phyloP scores from a whole-genome alignment of 2,797 vertebrate genomes.

The Danionella dracula region DNA sequence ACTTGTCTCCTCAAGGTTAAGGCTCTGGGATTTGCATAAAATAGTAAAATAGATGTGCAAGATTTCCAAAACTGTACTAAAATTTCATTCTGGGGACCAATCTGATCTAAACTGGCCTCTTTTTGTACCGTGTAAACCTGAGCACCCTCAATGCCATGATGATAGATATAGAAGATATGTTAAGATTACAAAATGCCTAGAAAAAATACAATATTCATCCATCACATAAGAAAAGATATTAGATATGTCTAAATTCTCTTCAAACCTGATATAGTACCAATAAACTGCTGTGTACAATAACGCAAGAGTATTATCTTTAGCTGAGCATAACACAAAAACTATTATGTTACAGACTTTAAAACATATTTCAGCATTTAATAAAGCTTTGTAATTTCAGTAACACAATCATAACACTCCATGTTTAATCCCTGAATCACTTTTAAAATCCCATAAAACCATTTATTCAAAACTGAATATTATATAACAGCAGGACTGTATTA shows the following conservation, averaged over 20 bases:
- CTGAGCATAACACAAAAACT: neutral
- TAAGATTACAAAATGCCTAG: neutral
- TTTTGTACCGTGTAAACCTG: neutral
- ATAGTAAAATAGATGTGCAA: neutral
- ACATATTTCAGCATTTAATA: neutral
- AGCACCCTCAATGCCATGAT: neutral
- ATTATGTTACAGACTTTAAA: neutral
- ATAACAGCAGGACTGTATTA: neutral
- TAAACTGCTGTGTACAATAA: neutral
- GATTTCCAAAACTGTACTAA: neutral
- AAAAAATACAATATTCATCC: neutral
- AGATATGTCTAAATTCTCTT: neutral
- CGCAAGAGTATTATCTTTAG: neutral
- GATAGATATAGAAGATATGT: neutral
- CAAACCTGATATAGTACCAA: neutral
- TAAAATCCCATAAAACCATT: neutral
- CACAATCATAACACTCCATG: neutral
- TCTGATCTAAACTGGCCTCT: neutral
- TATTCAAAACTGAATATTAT: neutral
- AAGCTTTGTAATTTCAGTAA: neutral
- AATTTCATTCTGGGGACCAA: neutral
- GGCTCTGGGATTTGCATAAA: constrained; percentile 54
- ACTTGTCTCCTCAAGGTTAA: constrained; percentile 45
- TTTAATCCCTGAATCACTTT: neutral
- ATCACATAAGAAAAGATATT: neutral